Conservation (phyloP, 2,888 invertebrate genomes). For the Yponomeuta cagnagella region DNA sequence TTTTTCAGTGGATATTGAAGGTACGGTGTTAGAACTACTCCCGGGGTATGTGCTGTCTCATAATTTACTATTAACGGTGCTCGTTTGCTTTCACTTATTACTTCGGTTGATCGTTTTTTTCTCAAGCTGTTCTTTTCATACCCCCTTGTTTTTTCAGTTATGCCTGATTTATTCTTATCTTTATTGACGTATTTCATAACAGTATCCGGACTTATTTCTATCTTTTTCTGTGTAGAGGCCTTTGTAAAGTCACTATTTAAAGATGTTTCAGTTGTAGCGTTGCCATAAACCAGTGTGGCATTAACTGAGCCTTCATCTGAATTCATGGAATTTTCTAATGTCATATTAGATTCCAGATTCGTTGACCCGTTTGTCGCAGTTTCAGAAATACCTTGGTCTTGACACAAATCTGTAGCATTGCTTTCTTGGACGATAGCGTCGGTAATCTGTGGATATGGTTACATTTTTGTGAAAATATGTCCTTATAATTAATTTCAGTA, state of each 20-base stretch:
- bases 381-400: constrained; percentile 19
- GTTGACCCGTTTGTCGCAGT: constrained; percentile 16
- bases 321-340: not conserved
- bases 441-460: constrained; percentile 45
- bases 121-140: constrained; percentile 51
- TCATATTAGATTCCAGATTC: not conserved
- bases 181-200: constrained; percentile 50
- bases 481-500: not conserved
- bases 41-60: constrained; percentile 39
- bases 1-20: not conserved
- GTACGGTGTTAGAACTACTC: not conserved
- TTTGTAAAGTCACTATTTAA: constrained; percentile 27
- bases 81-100: constrained; percentile 19
- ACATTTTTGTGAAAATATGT: not conserved
- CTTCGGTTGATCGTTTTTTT: constrained; percentile 26
- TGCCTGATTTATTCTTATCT: constrained; percentile 30
- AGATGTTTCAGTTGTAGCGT: constrained; percentile 15
- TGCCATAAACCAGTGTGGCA: not conserved
- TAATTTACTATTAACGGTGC: constrained; percentile 43
- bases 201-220: not conserved
- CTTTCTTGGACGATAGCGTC: constrained; percentile 37
- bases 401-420: constrained; percentile 21
- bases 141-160: constrained; percentile 27
- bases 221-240: constrained; percentile 30
- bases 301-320: not conserved